Conservation (phyloP, 2,113 vertebrate species). For the Apistogramma diplotaenia region DNA sequence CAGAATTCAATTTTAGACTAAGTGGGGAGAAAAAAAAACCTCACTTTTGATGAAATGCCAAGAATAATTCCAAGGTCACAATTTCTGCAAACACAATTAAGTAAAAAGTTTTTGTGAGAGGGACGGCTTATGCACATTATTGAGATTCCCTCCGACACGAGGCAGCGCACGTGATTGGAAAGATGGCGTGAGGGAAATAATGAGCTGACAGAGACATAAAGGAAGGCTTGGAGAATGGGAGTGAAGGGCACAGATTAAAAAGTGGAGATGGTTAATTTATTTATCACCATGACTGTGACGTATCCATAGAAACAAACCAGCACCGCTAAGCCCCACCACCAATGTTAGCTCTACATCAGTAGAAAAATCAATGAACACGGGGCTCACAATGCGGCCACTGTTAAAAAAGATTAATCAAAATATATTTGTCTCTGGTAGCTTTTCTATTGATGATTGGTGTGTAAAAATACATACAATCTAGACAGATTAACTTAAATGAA, state of each 20-base stretch:
- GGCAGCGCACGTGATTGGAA: conserved; percentile 10
- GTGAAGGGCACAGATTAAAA: background rate
- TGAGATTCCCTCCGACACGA: conserved; percentile 16
- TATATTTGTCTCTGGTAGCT: background rate
- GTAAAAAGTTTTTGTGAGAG: background rate
- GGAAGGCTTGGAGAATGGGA: background rate
- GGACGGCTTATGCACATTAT: conserved; percentile 40
- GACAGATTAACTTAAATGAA: background rate
- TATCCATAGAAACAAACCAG: conserved; percentile 14
- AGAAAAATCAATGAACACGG: background rate
- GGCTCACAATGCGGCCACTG: background rate
- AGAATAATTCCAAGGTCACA: background rate
- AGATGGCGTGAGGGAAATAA: conserved; percentile 1
- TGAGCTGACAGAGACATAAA: background rate
- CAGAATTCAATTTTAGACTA: background rate
- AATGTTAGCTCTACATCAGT: conserved; percentile 36
- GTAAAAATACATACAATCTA: background rate
- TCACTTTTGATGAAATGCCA: conserved; percentile 1
- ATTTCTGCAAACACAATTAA: background rate
- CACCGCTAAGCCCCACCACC: conserved; percentile 49
- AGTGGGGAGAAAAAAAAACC: background rate
- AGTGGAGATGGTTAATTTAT: conserved; percentile 9
- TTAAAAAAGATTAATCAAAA: background rate
- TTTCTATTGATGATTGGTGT: background rate
- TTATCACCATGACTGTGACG: conserved; percentile 24